Conservation (phyloP, 2,113 vertebrate species). For the Sprattus sprattus region DNA sequence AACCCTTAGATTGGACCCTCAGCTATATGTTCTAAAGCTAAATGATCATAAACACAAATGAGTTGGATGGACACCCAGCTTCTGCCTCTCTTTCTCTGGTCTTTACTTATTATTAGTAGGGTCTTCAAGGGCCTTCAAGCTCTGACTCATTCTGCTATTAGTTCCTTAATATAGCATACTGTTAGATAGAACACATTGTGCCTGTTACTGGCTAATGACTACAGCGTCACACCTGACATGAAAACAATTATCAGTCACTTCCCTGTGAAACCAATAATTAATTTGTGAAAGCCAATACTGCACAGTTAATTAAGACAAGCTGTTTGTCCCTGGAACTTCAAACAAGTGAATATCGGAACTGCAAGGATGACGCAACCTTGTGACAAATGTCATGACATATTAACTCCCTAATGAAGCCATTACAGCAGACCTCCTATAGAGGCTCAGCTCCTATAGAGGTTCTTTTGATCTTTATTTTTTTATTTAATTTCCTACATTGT, state of each 20-base stretch:
- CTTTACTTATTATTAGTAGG: neutral
- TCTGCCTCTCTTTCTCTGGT: neutral
- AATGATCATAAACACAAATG: too few relatives aligned
- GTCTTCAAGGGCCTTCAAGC: neutral
- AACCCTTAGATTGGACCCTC: too few relatives aligned
- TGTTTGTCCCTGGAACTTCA: neutral
- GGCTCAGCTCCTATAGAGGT: neutral
- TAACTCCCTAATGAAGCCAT: neutral
- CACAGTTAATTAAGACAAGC: conserved; percentile 7
- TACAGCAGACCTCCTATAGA: neutral
- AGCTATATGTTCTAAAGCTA: too few relatives aligned
- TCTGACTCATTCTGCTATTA: neutral
- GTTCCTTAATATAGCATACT: conserved; percentile 2
- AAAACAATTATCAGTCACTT: neutral
- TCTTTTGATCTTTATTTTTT: neutral
- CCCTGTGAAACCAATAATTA: conserved; percentile 4
- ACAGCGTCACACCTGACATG: neutral
- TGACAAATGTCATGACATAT: neutral
- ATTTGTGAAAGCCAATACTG: neutral
- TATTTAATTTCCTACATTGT: too few relatives aligned
- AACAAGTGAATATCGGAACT: neutral
- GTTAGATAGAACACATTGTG: neutral
- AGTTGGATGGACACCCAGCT: too few relatives aligned
- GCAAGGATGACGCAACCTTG: neutral
- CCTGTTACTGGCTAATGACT: neutral